Evolutionary conservation across 2,797 vertebrate species (phyloP), one percentile per base, ranked within the genome.

Genomic region (Discoglossus pictus): DNA sequence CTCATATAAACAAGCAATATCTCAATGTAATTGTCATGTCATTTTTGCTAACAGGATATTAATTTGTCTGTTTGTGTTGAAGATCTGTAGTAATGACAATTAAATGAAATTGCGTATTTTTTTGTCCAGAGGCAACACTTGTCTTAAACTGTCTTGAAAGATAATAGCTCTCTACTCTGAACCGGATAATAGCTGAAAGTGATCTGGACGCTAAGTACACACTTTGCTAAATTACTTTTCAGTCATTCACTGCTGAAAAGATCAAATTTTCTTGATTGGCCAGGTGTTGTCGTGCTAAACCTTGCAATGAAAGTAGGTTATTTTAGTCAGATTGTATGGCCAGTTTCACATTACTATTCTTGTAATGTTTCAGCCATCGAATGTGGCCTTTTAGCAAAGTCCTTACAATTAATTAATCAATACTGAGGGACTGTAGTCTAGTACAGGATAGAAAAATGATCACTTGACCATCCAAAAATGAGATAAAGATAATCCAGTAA

Each of bases 71-170:
- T 38, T 6, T 51, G 35, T 59, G 16, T 31, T 27, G 12, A 51
- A 21, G 24, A 50, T 23, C 24, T 16, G 27, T 4, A 31, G 27
- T 31, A 31, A 31, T 31, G n/a, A 43, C 42, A 17, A 17, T 18
- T n/a, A 44, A 44, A 18, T 44, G 42, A 9, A 20, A 53, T 34
- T 13, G 15, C 7, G 7, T 34, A 9, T 4, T 18, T 55, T 55
- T 15, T 18, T 65, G 11, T 38, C 62, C 25, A 24, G 20, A 38
- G 50, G 50, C 51, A 55, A 65, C 42, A 65, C 40, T 47, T 56
- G 40, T 46, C 47, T 40, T 9, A 24, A 50, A 34, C 13, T 39
- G 18, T 36, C 15, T 47, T 36, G 52, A 15, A 55, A 64, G 20
- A 58, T 47, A 39, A 66, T 56, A 46, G 24, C 8, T 55, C 8